Percentiles rank a stretch among this genome's conserved stretches.
Conservation (phyloP, 2,797 vertebrate genomes). For the Pyrocephalus nanus region DNA sequence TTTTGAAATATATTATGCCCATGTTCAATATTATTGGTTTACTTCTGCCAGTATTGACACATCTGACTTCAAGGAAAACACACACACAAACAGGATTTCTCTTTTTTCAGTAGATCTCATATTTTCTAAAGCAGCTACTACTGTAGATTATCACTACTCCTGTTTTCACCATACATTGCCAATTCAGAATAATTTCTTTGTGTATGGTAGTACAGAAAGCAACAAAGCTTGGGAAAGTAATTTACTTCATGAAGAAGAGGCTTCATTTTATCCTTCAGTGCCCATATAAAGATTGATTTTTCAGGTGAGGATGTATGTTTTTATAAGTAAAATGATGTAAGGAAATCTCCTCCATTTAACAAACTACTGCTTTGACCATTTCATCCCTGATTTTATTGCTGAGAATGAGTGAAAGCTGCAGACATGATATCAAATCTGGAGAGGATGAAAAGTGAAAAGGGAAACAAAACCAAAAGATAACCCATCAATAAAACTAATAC, state of each 20-base stretch:
- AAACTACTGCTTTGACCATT: constrained; percentile 1
- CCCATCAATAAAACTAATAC: neutral
- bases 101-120: neutral
- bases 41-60: neutral
- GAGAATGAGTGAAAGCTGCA: neutral
- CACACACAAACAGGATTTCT: neutral
- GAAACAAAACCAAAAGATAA: neutral
- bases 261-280: constrained; percentile 42
- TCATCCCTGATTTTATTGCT: neutral
- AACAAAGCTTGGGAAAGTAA: constrained; percentile 3
- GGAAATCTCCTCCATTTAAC: neutral
- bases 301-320: neutral
- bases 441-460: neutral
- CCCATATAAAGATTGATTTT: constrained; percentile 23
- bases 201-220: neutral
- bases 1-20: neutral
- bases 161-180: neutral
- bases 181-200: constrained; percentile 8
- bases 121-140: neutral
- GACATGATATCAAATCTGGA: neutral
- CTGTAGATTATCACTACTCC: neutral
- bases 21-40: neutral
- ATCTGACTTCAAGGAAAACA: neutral
- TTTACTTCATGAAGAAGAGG: neutral
- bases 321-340: neutral